These are phyloP conservation scores for Drosophila ezoana DNA, from an alignment of 2,888 invertebrate species.

Conservation along the genomic window DNA sequence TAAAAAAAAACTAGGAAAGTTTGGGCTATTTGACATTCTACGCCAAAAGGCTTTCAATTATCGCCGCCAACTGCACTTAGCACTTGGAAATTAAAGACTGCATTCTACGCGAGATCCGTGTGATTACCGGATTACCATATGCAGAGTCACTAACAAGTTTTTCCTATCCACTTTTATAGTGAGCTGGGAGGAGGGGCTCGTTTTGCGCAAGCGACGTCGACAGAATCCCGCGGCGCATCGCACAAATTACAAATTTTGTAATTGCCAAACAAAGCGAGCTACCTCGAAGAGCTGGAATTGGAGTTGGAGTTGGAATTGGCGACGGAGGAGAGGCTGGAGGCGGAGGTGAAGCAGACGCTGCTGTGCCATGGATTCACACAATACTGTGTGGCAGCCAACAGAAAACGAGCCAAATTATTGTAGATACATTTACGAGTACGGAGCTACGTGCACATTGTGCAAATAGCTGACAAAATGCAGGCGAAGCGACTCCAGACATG, in stretches of 20 bases:
- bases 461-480: slow-evolving; percentile 76
- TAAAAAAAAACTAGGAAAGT: slow-evolving; percentile 21
- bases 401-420: slow-evolving; percentile 64
- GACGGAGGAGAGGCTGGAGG: slow-evolving; percentile 9
- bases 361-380: slow-evolving; percentile 54
- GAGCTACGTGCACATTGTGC: slow-evolving; percentile 71
- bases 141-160: slow-evolving; percentile 20
- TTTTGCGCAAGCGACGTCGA: slow-evolving; percentile 64
- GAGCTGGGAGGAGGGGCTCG: background rate
- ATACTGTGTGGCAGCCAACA: slow-evolving; percentile 21
- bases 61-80: slow-evolving; percentile 7
- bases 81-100: background rate
- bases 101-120: background rate
- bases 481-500: slow-evolving; percentile 43
- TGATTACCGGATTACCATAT: slow-evolving; percentile 9
- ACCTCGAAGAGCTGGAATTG: slow-evolving; percentile 15
- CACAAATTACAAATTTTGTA: slow-evolving; percentile 76
- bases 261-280: slow-evolving; percentile 76
- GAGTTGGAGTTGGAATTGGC: background rate
- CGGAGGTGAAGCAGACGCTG: slow-evolving; percentile 1
- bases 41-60: slow-evolving; percentile 65
- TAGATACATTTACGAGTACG: slow-evolving; percentile 48
- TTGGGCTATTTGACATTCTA: slow-evolving; percentile 48
- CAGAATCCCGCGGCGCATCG: slow-evolving; percentile 77
- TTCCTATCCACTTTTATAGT: slow-evolving; percentile 9